Percentiles rank a stretch among this genome's conserved stretches.
Conservation (phyloP, 2,888 invertebrate species). For the Andrena bicolor region DNA sequence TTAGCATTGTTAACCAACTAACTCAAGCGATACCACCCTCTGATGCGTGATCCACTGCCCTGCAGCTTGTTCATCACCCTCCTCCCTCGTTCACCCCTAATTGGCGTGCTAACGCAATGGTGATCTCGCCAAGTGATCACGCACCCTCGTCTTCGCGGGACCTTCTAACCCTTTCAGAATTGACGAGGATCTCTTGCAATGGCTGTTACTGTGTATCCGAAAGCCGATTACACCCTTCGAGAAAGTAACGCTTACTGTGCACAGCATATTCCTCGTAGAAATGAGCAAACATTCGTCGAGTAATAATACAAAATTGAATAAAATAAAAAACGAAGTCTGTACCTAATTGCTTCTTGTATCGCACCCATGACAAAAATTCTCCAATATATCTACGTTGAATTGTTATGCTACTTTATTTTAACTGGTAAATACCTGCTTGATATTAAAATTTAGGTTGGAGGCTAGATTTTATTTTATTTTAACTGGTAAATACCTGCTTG, state of each 20-base stretch:
- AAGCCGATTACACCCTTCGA: constrained; percentile 50
- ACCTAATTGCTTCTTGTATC: no score
- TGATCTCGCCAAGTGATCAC: constrained; percentile 77
- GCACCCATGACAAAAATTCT: no score
- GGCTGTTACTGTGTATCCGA: constrained; percentile 57
- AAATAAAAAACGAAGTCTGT: no score
- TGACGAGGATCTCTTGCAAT: constrained; percentile 66
- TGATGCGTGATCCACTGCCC: constrained; percentile 73
- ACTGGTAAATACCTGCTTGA: no score
- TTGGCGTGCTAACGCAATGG: constrained; percentile 77
- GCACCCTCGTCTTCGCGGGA: constrained; percentile 65
- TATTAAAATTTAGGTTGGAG: no score
- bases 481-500: no score
- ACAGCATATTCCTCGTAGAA: constrained; percentile 8
- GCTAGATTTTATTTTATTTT: no score
- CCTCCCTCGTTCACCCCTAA: constrained; percentile 73
- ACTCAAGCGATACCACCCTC: constrained; percentile 77
- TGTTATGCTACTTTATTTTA: no score
- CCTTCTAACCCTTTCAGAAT: constrained; percentile 72
- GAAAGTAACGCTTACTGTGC: constrained; percentile 24
- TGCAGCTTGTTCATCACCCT: constrained; percentile 71
- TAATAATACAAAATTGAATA: no score
- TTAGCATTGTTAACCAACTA: constrained; percentile 84
- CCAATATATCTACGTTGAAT: no score
- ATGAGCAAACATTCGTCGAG: background rate